Evolutionary conservation across 2,797 vertebrate genomes (phyloP), one percentile per base, ranked within the genome.

Genomic region (Echeneis naucrates): DNA sequence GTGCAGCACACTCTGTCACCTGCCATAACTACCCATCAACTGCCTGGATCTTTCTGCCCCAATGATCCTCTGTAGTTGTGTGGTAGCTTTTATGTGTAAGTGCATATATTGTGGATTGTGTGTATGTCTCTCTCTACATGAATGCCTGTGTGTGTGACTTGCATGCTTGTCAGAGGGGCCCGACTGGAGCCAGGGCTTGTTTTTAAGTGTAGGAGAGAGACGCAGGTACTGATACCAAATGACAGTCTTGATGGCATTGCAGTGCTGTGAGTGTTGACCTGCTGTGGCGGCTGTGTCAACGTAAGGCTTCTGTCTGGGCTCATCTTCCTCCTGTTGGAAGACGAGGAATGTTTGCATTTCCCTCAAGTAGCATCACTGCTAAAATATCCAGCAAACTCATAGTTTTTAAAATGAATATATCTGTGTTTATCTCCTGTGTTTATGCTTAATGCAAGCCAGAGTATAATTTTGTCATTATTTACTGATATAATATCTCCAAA

Each of bases 1-100:
- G 78, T 59, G 92, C 88, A 89, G 83, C 84, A 75, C 88, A 92
- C 79, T 89, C 82, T 87, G 87, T 93, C 94, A 93, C 81, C 76
- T 90, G 90, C 83, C 91, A 85, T 42, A 75, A 89, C 86, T 91
- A 93, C 90, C 90, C 86, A 91, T 88, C 92, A 87, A 37, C 80
- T 81, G 77, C 80, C 70, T 78, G 80, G 72, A 92, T 94, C 77
- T 62, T 71, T 86, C 84, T 92, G 91, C 81, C 83, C 81, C 81
- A 78, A 78, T 90, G 80, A 84, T 87, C 59, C 62, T 81, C 73
- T 83, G 73, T 82, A 80, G 87, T 68, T 62, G 21, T 74, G 48
- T 47, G 30, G 38, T 33, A 32, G 40, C 14, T 78, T 44, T 47
- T 32, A 58, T 68, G 61, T 35, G 30, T 44, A 2, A 37, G 56